Conservation (phyloP, 2,113 vertebrate species). For the Passer domesticus region DNA sequence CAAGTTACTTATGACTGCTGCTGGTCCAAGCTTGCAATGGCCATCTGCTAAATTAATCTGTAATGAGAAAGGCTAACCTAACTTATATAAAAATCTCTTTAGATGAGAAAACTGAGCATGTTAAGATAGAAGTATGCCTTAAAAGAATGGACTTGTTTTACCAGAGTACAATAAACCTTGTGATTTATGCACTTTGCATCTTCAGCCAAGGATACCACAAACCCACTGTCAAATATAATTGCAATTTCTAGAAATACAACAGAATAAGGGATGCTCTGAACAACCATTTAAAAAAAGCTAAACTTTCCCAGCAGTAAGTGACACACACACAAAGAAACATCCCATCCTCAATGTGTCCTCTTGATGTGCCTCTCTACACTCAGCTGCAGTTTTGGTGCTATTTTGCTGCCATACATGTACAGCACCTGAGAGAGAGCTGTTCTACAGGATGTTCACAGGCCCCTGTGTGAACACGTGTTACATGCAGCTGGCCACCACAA, state of each 20-base stretch:
- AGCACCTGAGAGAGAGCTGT: background rate
- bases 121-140: background rate
- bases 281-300: background rate
- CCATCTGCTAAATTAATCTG: background rate
- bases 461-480: background rate
- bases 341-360: background rate
- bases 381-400: background rate
- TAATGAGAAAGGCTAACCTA: background rate
- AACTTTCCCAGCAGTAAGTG: background rate
- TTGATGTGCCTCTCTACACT: background rate
- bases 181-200: background rate
- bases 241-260: background rate
- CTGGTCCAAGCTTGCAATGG: background rate
- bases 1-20: background rate
- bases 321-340: background rate
- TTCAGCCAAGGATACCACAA: background rate
- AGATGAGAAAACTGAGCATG: background rate
- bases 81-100: background rate
- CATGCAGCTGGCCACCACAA: background rate
- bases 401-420: fast-evolving
- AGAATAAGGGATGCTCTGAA: background rate
- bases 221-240: background rate
- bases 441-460: background rate
- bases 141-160: background rate
- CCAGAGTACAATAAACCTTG: background rate